Conservation (phyloP, 2,888 invertebrate genomes). For the Peribatodes rhomboidaria region DNA sequence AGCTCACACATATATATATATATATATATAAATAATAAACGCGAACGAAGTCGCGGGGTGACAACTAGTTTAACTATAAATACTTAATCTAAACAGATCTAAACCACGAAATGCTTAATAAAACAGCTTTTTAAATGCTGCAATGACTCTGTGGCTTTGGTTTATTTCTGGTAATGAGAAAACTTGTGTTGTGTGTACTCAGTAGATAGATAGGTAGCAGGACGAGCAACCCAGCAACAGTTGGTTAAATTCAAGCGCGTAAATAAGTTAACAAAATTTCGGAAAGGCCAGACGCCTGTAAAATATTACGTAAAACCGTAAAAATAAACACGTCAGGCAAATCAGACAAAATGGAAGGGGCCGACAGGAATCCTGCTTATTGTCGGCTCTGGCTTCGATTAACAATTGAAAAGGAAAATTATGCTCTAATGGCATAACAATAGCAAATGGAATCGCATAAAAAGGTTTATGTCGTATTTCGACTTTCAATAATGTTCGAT, state of each 20-base stretch:
- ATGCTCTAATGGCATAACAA: constrained; percentile 23
- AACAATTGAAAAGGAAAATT: constrained; percentile 47
- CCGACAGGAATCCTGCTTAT: constrained; percentile 48
- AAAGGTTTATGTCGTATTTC: constrained; percentile 1
- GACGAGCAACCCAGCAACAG: constrained; percentile 2
- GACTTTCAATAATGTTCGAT: neutral
- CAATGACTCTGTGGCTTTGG: too few species aligned
- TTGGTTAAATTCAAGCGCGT: constrained; percentile 6
- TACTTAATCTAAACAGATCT: too few species aligned
- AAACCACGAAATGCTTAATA: too few species aligned
- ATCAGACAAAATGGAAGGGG: constrained; percentile 38
- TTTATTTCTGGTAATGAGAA: too few species aligned
- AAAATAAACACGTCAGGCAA: constrained; percentile 48
- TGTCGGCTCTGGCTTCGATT: constrained; percentile 38
- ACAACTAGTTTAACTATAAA: too few species aligned
- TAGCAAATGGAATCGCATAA: constrained; percentile 1
- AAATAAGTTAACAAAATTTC: constrained; percentile 10
- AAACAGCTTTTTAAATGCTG: too few species aligned
- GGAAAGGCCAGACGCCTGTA: constrained; percentile 28
- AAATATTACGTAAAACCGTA: constrained; percentile 39
- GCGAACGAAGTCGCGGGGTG: too few species aligned
- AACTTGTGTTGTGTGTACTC: too few species aligned
- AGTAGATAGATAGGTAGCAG: neutral
- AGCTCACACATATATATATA: too few species aligned
- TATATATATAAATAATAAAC: too few species aligned